phyloP scores from a whole-genome alignment of 2,113 vertebrate genomes.

The Oreochromis aureus region DNA sequence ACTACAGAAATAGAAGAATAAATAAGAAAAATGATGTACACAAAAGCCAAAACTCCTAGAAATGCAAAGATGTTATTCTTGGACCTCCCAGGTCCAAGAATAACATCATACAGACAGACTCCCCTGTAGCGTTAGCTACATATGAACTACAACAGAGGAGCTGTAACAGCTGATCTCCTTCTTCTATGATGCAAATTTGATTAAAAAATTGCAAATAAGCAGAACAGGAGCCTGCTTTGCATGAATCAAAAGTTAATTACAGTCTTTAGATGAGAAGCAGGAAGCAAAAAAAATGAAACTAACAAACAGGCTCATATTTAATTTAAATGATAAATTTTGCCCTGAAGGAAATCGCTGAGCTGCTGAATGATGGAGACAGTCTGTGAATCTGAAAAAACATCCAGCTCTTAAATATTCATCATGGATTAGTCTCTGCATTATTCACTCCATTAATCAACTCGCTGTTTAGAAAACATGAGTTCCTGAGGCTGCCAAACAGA shows the following conservation, averaged over 20 bases:
- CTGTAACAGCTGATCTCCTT: not conserved
- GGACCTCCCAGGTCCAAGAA: not conserved
- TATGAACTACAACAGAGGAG: not conserved
- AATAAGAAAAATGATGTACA: not conserved
- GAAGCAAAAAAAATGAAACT: not conserved
- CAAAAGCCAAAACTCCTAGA: not conserved
- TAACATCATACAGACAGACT: not conserved
- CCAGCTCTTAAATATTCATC: not conserved
- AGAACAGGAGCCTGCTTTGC: not conserved
- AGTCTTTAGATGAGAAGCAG: not conserved
- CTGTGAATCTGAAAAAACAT: not conserved
- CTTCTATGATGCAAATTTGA: not conserved
- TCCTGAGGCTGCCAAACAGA: not conserved
- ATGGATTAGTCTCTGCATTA: rapidly evolving
- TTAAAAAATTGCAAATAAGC: not conserved
- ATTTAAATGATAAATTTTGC: not conserved
- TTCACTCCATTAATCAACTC: not conserved
- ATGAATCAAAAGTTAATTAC: not conserved
- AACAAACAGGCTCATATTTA: not conserved
- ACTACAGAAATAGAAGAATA: not conserved
- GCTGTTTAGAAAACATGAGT: not conserved
- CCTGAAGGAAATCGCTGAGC: not conserved
- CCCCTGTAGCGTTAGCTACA: not conserved
- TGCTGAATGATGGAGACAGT: not conserved
- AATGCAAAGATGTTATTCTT: not conserved